Conservation (phyloP, 1,140 invertebrate species). For the Lepidotrigona ventralis region DNA sequence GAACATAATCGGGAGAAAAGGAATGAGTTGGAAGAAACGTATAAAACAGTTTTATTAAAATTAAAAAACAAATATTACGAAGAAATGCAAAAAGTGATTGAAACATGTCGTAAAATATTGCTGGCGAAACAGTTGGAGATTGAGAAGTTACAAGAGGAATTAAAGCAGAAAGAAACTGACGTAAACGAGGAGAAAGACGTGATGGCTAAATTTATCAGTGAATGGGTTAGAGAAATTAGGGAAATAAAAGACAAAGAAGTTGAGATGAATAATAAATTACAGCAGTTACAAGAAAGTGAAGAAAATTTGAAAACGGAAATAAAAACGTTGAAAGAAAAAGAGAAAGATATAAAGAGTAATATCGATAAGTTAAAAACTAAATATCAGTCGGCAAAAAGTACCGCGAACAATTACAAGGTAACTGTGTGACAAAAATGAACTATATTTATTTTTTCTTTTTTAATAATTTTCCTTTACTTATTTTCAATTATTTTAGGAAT, state of each 20-base stretch:
- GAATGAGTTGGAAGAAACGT: constrained; percentile 69
- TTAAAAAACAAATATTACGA: constrained; percentile 67
- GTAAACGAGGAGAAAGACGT: constrained; percentile 70
- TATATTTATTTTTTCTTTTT: neutral
- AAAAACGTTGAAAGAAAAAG: constrained; percentile 63
- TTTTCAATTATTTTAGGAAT: constrained; percentile 61
- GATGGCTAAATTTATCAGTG: constrained; percentile 72
- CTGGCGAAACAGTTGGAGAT: constrained; percentile 67
- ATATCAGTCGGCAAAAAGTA: constrained; percentile 70
- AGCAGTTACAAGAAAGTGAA: constrained; percentile 61
- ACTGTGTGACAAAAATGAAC: neutral
- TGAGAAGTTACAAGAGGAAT: constrained; percentile 64
- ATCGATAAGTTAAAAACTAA: constrained; percentile 67
- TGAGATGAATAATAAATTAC: constrained; percentile 65
- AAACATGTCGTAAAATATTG: constrained; percentile 67
- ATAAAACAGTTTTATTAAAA: constrained; percentile 65
- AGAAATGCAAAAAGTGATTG: constrained; percentile 70
- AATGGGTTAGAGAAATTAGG: constrained; percentile 71
- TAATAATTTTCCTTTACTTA: neutral
- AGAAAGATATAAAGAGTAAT: constrained; percentile 65
- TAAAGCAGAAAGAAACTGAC: constrained; percentile 67
- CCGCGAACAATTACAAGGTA: constrained; percentile 75
- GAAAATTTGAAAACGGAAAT: constrained; percentile 60
- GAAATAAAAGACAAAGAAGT: constrained; percentile 65
- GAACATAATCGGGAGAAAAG: constrained; percentile 65